Evolutionary conservation across 2,888 invertebrate species (phyloP).

Genomic region (Allygus modestus): DNA sequence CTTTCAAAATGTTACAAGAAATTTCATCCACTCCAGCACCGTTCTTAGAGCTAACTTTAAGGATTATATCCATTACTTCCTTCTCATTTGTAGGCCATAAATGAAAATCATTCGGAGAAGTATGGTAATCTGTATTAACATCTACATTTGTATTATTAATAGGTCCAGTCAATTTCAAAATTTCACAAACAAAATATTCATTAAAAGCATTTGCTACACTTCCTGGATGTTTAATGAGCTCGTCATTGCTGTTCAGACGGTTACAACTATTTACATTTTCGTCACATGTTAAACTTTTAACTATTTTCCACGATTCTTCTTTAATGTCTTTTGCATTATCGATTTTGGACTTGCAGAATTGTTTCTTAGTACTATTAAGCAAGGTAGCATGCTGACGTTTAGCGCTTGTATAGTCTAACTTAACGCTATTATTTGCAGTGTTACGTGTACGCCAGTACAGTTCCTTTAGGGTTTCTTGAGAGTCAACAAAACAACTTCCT

Average conservation of each 20-base stretch:
- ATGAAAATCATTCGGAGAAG: background rate
- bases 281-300: constrained; percentile 47
- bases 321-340: background rate
- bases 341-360: background rate
- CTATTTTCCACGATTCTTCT: constrained; percentile 7
- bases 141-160: background rate
- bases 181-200: no score
- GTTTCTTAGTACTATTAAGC: background rate
- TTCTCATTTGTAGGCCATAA: background rate
- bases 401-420: background rate
- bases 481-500: constrained; percentile 10
- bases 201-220: constrained; percentile 52
- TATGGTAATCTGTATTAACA: no score
- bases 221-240: constrained; percentile 40
- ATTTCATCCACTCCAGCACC: no score
- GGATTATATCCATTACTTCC: no score
- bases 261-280: constrained; percentile 52
- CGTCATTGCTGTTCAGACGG: constrained; percentile 41
- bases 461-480: background rate
- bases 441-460: background rate
- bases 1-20: no score
- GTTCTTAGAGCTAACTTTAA: no score
- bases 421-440: background rate
- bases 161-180: constrained; percentile 6
- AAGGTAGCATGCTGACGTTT: background rate